Evolutionary conservation across 1,140 invertebrate species (phyloP), one percentile per base, ranked within the genome.

Genomic region (Melanaphis sacchari): DNA sequence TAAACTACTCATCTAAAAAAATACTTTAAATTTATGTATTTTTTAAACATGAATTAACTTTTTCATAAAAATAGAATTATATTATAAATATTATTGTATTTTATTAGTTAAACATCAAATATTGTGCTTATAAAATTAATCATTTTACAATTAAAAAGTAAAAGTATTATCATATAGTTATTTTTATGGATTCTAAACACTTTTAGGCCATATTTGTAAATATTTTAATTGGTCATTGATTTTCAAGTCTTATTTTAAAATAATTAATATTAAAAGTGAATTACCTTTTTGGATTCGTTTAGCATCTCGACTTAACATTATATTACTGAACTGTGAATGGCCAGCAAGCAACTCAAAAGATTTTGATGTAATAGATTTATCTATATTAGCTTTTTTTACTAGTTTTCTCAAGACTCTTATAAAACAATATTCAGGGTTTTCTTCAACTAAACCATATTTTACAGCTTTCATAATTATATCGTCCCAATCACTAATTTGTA

Each of bases 241-340:
- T 66, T 66, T 0, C 4, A 66, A 66, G 31, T 15, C 11, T 5
- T 66, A 41, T 31, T 85, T 7, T 4, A 41, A 41, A 43, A 22
- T 43, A 31, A 31, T n/a, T 76, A 43, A 66, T 66, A 24, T 41
- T 46, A 91, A 93, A 38, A 54, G 5, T 36, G 2, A 84, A 49
- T 92, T 85, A 93, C 91, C 91, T 26, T 93, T 93, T 54, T 93
- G 91, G 18, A 31, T 9, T 40, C 85, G 43, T 11, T 41, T 85
- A 49, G 43, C 81, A 93, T n/a, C 31, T 21, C 91, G 91, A 84
- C 26, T 93, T 40, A 85, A n/a, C 91, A 93, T 93, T 24, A 93
- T 84, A 93, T 31, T 93, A 93, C 22, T 84, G 26, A 93, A 93
- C 2, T 85, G 46, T 93, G 91, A 93, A 85, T 93, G n/a, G 0